These are phyloP conservation scores for Phorcus lineatus DNA, from an alignment of 2,888 invertebrate species.

Conservation along the genomic window DNA sequence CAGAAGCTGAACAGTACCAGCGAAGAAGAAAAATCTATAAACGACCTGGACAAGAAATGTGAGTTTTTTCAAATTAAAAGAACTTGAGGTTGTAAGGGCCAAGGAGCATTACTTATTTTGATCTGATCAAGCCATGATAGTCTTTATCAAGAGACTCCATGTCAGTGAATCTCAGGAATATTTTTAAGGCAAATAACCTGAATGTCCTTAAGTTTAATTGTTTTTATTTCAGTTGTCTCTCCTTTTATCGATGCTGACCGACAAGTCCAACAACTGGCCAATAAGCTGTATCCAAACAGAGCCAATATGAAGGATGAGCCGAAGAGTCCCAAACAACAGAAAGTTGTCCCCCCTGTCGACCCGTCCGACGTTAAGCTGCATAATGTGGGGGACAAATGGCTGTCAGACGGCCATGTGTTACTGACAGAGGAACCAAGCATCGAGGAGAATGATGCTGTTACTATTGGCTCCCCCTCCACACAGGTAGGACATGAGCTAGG, in stretches of 20 bases:
- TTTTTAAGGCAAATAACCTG: too few species aligned
- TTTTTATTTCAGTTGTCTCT: slow-evolving; percentile 26
- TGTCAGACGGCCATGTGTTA: background rate
- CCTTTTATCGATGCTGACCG: slow-evolving; percentile 53
- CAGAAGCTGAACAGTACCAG: slow-evolving; percentile 22
- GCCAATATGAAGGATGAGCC: slow-evolving; percentile 6
- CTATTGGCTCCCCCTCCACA: too few species aligned
- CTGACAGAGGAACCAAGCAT: background rate
- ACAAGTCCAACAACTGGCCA: slow-evolving; percentile 49
- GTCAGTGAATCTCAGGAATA: too few species aligned
- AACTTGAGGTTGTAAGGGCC: too few species aligned
- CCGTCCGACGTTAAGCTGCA: background rate
- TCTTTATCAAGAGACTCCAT: too few species aligned
- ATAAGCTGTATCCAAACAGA: slow-evolving; percentile 26
- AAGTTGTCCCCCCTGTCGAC: slow-evolving; percentile 2
- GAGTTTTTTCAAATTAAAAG: background rate
- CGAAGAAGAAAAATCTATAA: slow-evolving; percentile 24
- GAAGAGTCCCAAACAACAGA: background rate
- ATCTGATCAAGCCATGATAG: too few species aligned
- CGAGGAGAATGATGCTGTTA: background rate
- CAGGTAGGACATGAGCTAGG: too few species aligned
- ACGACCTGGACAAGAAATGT: slow-evolving; percentile 35
- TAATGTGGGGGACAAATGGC: background rate
- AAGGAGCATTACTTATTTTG: too few species aligned
- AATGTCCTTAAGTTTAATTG: too few species aligned